A percentile compares a stretch with the other conserved stretches of the same genome.
phyloP scores from a whole-genome alignment of 2,113 vertebrate species.

The Percina caprodes region DNA sequence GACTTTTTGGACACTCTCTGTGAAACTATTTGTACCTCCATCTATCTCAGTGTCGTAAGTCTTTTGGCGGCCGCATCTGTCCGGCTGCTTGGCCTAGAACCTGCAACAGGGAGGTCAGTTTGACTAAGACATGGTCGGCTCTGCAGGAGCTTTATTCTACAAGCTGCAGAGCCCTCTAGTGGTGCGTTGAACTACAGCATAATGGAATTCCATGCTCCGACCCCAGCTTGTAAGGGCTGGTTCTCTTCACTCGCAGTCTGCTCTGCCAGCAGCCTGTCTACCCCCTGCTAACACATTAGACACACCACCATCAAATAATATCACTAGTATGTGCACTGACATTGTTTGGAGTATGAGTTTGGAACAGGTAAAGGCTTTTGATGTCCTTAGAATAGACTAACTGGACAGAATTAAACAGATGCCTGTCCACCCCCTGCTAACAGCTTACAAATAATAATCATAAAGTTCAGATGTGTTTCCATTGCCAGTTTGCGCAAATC shows the following conservation, averaged over 20 bases:
- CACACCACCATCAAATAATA: constrained; percentile 41
- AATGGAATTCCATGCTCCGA: not conserved
- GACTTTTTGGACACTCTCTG: constrained; percentile 46
- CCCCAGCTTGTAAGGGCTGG: constrained; percentile 23
- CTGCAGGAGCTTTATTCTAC: constrained; percentile 60
- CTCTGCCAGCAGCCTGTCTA: constrained; percentile 54
- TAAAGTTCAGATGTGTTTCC: constrained; percentile 34
- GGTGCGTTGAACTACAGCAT: constrained; percentile 34
- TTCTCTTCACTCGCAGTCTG: constrained; percentile 21
- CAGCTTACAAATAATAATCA: constrained; percentile 42
- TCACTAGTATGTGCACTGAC: constrained; percentile 18
- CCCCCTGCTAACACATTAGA: constrained; percentile 50
- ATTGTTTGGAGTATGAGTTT: constrained; percentile 46
- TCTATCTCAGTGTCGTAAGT: constrained; percentile 63
- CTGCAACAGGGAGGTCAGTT: constrained; percentile 40
- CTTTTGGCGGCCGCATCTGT: constrained; percentile 53
- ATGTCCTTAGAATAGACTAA: constrained; percentile 19
- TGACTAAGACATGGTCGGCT: constrained; percentile 35
- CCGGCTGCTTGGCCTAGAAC: constrained; percentile 59
- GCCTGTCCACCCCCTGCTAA: constrained; percentile 21
- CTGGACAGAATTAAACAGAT: constrained; percentile 33
- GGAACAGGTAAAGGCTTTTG: constrained; percentile 43
- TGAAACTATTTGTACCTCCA: constrained; percentile 65
- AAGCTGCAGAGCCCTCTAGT: constrained; percentile 84
- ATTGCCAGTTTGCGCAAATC: constrained; percentile 44